Evolutionary conservation across 1,140 invertebrate species (phyloP).

Genomic region (Drosophila virilis): DNA sequence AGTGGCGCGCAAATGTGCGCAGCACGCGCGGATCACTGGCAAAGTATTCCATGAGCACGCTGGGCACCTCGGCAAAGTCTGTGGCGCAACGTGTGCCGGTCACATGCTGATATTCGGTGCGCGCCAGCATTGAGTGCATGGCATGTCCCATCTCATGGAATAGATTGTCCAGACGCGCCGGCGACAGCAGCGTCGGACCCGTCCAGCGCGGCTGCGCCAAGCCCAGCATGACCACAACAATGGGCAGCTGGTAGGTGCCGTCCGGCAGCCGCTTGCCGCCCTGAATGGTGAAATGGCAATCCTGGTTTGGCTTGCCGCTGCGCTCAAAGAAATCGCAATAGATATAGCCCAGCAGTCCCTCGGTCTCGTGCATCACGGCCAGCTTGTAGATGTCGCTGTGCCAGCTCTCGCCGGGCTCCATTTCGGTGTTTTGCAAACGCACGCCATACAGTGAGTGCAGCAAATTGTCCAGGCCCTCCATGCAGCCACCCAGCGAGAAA

Average conservation of each 20-base stretch:
- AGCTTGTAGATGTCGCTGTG: conserved; percentile 94
- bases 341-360: conserved; percentile 95
- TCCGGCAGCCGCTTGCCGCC: conserved; percentile 93
- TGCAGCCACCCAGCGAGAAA: conserved; percentile 97
- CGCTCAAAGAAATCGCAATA: conserved; percentile 99
- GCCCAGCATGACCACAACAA: conserved; percentile 97
- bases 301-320: conserved; percentile 95
- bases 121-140: conserved; percentile 98
- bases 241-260: conserved; percentile 95
- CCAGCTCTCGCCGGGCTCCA: conserved; percentile 93
- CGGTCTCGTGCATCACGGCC: conserved; percentile 90
- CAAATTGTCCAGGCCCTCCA: conserved; percentile 96
- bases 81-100: conserved; percentile 98
- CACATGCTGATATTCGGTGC: conserved; percentile 98
- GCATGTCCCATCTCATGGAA: conserved; percentile 99
- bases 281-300: conserved; percentile 99
- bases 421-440: conserved; percentile 88
- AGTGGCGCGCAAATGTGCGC: conserved; percentile 94
- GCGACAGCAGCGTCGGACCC: conserved; percentile 92
- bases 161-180: conserved; percentile 95
- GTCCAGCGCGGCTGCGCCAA: conserved; percentile 90
- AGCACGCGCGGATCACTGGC: conserved; percentile 94
- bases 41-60: conserved; percentile 99
- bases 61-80: conserved; percentile 99
- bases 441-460: conserved; percentile 93